Base-by-base conservation (phyloP, 2,888 invertebrate genomes). In the Hoplodrina ambigua region DNA sequence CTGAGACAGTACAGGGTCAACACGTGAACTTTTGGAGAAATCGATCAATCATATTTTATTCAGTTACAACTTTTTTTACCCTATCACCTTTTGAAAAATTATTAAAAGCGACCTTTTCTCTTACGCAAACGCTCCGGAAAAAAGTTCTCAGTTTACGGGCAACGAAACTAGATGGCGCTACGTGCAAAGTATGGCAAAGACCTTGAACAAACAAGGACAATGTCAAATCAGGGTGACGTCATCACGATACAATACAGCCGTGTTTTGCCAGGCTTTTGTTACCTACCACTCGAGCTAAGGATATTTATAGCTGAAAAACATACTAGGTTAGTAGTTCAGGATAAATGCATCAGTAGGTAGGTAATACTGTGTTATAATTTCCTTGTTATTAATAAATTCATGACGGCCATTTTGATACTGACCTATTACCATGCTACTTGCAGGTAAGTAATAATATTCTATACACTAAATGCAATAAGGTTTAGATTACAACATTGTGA, bases 201-300 rank as follows among this genome's bases (percentile, higher is more conserved):
- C 85, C 84, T 85, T 83, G 83, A 69, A 57, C 50, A 58, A 65
- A 77, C 78, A 78, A 81, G 84, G 85, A 75, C 83, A 80, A 81
- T 75, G 81, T 78, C 80, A 78, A 78, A 72, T 73, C 30, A 8
- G 17, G 20, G 15, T 76, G 58, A 70, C 72, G 73, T 82, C 74
- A 78, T 67, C 55, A 69, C n/a, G 71, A 72, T 69, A 70, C 20
- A 72, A 74, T 69, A 71, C 52, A 60, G 50, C 63, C 57, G 59
- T 67, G 70, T 66, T 72, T 64, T 65, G 17, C 37, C 44, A 61
- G 56, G 33, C 58, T 61, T 50, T 58, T 78, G 50, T 59, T 64
- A 56, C 54, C 13, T n/a, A n/a, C n/a, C n/a, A n/a, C n/a, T 62
- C 19, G 17, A 37, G 30, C 30, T 58, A 17, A 50, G 54, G 33